phyloP scores from a whole-genome alignment of 1,140 invertebrate genomes.

The Drosophila busckii region DNA sequence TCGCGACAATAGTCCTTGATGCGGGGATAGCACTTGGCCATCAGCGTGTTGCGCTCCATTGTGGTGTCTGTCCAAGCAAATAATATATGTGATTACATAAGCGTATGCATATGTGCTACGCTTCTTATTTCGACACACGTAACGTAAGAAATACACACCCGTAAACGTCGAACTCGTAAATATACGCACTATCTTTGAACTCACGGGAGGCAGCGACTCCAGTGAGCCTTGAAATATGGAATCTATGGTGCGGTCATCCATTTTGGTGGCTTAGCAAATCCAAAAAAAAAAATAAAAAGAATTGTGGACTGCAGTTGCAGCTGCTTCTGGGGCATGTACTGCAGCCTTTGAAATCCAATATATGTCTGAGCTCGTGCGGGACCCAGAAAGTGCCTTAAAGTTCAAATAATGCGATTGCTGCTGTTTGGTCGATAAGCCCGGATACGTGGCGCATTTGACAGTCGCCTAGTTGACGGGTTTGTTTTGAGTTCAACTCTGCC shows the following conservation, averaged over 20 bases:
- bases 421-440: constrained; percentile 72
- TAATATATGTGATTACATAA: constrained; percentile 54
- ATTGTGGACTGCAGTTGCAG: constrained; percentile 16
- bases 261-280: constrained; percentile 73
- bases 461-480: constrained; percentile 73
- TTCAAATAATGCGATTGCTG: constrained; percentile 42
- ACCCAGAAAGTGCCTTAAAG: constrained; percentile 63
- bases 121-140: constrained; percentile 9
- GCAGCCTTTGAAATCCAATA: constrained; percentile 61
- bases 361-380: constrained; percentile 49
- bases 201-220: constrained; percentile 93
- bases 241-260: constrained; percentile 94
- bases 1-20: constrained; percentile 98
- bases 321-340: constrained; percentile 22
- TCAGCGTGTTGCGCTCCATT: constrained; percentile 97
- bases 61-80: constrained; percentile 89
- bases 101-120: constrained; percentile 23
- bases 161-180: constrained; percentile 99
- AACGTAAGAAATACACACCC: no score
- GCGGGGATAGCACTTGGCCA: constrained; percentile 98
- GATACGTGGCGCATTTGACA: constrained; percentile 67
- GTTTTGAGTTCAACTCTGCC: constrained; percentile 61
- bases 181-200: constrained; percentile 98
- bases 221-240: constrained; percentile 94
- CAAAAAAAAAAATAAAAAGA: no score